Base-by-base conservation (phyloP, 2,888 invertebrate genomes). In the Brassicogethes aeneus region DNA sequence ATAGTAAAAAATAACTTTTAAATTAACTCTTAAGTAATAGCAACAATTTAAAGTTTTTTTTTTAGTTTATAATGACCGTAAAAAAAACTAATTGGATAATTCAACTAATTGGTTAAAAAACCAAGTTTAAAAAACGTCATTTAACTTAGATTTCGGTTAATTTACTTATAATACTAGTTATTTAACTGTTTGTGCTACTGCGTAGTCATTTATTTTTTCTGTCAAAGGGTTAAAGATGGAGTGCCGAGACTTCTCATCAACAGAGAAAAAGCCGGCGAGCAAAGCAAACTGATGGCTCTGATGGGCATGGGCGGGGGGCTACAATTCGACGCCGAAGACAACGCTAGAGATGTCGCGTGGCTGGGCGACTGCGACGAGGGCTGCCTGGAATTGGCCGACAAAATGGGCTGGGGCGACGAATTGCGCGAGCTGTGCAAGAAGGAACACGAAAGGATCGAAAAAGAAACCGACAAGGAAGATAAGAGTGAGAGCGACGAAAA, bases 171-270 rank as follows among this genome's bases (percentile, higher is more conserved):
- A n/a, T n/a, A n/a, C n/a, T n/a, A n/a, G n/a, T n/a, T n/a, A n/a
- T n/a, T n/a, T n/a, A n/a, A n/a, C n/a, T n/a, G n/a, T n/a, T n/a
- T n/a, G n/a, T n/a, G n/a, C n/a, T n/a, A n/a, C n/a, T n/a, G n/a
- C n/a, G n/a, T n/a, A n/a, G n/a, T n/a, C n/a, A n/a, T n/a, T n/a
- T n/a, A n/a, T n/a, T 23, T 5, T 23, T 23, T 10, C 10, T 23
- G 5, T 23, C 10, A 23, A 7, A 23, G 23, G 23, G 82, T 86
- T 0, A 76, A 78, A 0, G 69, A 77, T 0, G 76, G 75, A 58
- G 85, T 85, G 63, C 85, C 94, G 0, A 75, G 95, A 5, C 67
- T 95, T 16, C 72, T 95, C 13, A 88, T 96, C 31, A 95, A 95
- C 66, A 77, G 87, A 16, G 90, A 90, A 69, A 80, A 80, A 57